Evolutionary conservation across 2,797 vertebrate species (phyloP).

Genomic region (Eospalax fontanierii): DNA sequence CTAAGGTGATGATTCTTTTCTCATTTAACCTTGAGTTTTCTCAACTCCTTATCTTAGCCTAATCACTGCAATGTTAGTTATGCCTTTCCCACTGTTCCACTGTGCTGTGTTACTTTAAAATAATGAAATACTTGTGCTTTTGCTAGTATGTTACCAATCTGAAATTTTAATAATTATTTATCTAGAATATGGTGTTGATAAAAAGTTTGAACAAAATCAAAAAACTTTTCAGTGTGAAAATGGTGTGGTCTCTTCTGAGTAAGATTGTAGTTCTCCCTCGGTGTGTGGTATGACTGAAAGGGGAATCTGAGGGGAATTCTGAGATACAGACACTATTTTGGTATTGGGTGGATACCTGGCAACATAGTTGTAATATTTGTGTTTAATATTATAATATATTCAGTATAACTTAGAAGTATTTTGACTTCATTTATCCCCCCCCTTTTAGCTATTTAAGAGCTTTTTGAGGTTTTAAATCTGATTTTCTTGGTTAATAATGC

Average conservation of each 20-base stretch:
- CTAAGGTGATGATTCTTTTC: neutral
- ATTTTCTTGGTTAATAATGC: neutral
- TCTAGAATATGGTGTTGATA: neutral
- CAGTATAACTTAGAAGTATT: neutral
- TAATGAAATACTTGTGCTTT: neutral
- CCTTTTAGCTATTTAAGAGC: neutral
- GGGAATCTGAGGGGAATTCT: neutral
- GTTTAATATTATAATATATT: neutral
- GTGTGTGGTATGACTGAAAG: neutral
- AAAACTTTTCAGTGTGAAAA: neutral
- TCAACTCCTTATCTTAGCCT: neutral
- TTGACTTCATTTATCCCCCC: neutral
- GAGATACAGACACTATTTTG: neutral
- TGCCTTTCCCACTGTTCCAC: neutral
- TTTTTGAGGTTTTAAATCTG: constrained; percentile 44
- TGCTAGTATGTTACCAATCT: neutral
- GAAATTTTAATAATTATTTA: neutral
- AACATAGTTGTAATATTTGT: neutral
- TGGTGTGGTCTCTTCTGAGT: neutral
- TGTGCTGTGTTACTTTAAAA: neutral
- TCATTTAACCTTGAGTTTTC: neutral
- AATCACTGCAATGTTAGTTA: neutral
- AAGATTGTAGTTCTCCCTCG: neutral
- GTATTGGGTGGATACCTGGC: neutral
- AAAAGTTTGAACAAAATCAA: neutral